Evolutionary conservation across 2,113 vertebrate species (phyloP).

Genomic region (Myotis lucifugus): DNA sequence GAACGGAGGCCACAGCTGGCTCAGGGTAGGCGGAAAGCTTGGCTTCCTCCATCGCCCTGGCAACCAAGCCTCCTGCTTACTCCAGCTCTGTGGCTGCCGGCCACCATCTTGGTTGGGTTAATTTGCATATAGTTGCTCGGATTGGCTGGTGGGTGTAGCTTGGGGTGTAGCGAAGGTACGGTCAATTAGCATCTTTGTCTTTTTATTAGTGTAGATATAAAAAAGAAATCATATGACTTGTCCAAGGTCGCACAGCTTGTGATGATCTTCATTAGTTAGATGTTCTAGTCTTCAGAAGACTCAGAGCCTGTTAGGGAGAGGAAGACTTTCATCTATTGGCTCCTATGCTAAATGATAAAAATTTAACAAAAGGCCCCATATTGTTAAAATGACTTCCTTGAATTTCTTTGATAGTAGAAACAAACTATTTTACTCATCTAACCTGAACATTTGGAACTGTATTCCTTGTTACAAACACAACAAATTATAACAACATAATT

Average conservation of each 20-base stretch:
- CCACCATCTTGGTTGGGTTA: no score
- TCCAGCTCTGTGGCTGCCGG: no score
- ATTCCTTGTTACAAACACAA: conserved; percentile 18
- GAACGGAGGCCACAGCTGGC: no score
- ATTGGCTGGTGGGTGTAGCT: no score
- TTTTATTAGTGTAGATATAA: no score
- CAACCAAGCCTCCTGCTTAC: no score
- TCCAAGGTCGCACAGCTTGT: background rate
- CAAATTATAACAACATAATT: conserved; percentile 20
- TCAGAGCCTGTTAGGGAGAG: background rate
- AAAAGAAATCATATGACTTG: background rate
- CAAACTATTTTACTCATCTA: background rate
- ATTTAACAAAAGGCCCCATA: conserved; percentile 4
- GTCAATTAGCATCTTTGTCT: no score
- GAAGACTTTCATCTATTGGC: background rate
- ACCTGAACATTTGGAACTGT: background rate
- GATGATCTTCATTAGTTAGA: background rate
- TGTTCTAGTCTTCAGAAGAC: background rate
- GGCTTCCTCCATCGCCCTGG: no score
- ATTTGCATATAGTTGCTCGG: no score
- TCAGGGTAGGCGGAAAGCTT: no score
- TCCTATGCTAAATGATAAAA: background rate
- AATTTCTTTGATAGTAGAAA: conserved; percentile 39
- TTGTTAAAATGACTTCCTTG: background rate
- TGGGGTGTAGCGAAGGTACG: no score